Conservation (phyloP, 2,888 invertebrate genomes). For the Thalpophila matura region DNA sequence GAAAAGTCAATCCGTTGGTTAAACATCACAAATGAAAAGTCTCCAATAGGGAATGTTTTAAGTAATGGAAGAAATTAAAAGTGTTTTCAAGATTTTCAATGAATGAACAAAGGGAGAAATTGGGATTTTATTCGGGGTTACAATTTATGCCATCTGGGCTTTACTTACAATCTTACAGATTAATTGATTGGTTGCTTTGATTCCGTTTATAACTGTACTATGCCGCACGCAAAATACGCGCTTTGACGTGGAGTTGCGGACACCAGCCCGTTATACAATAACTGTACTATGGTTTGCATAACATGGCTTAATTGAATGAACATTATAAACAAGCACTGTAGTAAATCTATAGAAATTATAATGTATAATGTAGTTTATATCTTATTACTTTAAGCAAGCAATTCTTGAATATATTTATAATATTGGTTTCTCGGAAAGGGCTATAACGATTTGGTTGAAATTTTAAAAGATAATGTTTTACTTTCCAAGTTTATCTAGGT, state of each 20-base stretch:
- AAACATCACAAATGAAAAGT: constrained; percentile 90
- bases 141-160: constrained; percentile 60
- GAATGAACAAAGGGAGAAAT: constrained; percentile 75
- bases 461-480: too few relatives aligned
- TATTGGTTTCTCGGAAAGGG: too few relatives aligned
- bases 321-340: too few relatives aligned
- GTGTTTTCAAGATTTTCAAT: constrained; percentile 83
- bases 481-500: too few relatives aligned
- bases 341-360: too few relatives aligned
- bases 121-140: constrained; percentile 67
- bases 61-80: constrained; percentile 88
- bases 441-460: too few relatives aligned
- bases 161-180: constrained; percentile 66
- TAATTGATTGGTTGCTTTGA: constrained; percentile 65
- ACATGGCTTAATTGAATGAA: constrained; percentile 2
- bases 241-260: too few relatives aligned
- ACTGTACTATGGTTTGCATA: constrained; percentile 40
- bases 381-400: too few relatives aligned
- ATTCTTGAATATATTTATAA: too few relatives aligned
- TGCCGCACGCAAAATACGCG: too few relatives aligned
- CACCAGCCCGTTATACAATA: too few relatives aligned
- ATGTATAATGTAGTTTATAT: too few relatives aligned
- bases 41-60: constrained; percentile 86
- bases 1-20: constrained; percentile 89
- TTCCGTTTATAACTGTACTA: constrained; percentile 56